Percentiles rank a stretch among this genome's conserved stretches.
Evolutionary conservation across 2,888 invertebrate genomes (phyloP).

Genomic region (Yponomeuta plumbellus): DNA sequence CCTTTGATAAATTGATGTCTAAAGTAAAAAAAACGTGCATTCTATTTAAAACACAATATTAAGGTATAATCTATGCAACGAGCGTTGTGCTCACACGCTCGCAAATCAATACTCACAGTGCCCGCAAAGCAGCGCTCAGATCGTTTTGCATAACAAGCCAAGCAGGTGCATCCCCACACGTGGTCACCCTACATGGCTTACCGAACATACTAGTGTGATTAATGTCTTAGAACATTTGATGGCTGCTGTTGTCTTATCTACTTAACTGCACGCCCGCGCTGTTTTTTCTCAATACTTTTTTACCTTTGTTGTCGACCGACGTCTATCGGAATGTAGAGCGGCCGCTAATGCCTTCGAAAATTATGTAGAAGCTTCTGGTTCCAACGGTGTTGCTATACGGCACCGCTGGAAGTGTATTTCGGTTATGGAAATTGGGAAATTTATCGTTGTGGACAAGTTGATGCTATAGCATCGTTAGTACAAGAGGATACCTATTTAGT

Average conservation of each 20-base stretch:
- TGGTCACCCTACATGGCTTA: conserved; percentile 49
- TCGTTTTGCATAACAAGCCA: no score
- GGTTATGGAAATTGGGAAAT: neutral
- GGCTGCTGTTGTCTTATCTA: conserved; percentile 74
- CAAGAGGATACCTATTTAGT: no score
- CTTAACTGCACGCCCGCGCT: conserved; percentile 70
- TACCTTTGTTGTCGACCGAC: conserved; percentile 23
- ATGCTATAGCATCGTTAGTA: no score
- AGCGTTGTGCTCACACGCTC: no score
- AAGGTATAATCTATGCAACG: no score
- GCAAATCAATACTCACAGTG: no score
- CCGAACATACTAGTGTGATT: conserved; percentile 71
- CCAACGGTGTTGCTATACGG: neutral
- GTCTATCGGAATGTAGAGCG: conserved; percentile 53
- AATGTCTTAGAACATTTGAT: conserved; percentile 74
- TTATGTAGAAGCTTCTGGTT: conserved; percentile 5
- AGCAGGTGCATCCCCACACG: conserved; percentile 10
- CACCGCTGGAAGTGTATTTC: neutral
- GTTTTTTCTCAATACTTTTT: conserved; percentile 45
- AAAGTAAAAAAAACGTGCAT: neutral
- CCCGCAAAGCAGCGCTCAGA: no score
- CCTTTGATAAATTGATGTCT: neutral
- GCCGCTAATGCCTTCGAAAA: conserved; percentile 63
- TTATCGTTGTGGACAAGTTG: neutral
- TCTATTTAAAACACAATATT: no score